These are phyloP conservation scores for Orycteropus afer DNA, from an alignment of 2,113 vertebrate species.

Conservation along the genomic window DNA sequence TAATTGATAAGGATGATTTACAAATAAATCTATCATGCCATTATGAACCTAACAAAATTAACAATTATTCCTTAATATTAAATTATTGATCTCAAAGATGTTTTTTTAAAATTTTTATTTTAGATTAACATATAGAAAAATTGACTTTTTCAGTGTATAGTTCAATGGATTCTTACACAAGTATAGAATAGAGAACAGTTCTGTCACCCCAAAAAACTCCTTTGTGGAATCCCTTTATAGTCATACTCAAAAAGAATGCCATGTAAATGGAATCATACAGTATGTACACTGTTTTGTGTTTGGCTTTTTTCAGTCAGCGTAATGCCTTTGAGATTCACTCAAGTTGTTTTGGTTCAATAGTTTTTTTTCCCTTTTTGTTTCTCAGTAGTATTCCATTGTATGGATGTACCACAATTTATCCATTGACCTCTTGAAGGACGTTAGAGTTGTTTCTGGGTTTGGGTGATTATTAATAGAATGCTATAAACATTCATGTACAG, in stretches of 20 bases:
- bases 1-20: neutral
- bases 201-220: neutral
- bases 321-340: no score
- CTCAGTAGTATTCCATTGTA: neutral
- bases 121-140: neutral
- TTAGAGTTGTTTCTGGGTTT: neutral
- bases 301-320: no score
- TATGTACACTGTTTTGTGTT: no score
- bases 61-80: neutral
- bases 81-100: neutral
- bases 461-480: neutral
- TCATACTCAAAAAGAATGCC: neutral
- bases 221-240: neutral
- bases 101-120: neutral
- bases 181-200: neutral
- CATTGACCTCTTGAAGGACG: neutral
- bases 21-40: neutral
- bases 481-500: neutral
- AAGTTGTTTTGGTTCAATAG: no score
- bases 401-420: neutral
- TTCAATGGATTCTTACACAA: neutral
- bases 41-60: neutral
- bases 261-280: no score
- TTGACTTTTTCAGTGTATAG: neutral
- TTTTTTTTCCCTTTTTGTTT: neutral